Evolutionary conservation across 2,888 invertebrate species (phyloP).

Genomic region (Mythimna loreyi): DNA sequence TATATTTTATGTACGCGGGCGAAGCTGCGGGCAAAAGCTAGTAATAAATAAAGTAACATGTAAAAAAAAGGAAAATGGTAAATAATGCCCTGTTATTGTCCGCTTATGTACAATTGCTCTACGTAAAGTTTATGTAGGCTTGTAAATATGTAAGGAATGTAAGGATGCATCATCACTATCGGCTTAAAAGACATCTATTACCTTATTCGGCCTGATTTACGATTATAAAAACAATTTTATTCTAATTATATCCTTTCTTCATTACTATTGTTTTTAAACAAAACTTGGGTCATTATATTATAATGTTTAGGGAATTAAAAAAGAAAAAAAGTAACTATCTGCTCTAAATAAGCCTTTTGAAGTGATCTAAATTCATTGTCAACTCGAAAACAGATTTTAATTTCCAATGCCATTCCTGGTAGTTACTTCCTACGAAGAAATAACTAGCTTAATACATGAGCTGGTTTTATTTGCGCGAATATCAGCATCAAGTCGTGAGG

Average conservation of each 20-base stretch:
- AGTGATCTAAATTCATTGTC: neutral
- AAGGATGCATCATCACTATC: slow-evolving; percentile 4
- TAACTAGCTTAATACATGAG: slow-evolving; percentile 50
- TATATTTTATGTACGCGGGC: too few relatives aligned
- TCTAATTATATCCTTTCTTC: too few relatives aligned
- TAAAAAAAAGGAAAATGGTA: too few relatives aligned
- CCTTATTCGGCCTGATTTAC: neutral
- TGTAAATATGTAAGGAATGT: too few relatives aligned
- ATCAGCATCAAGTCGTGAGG: slow-evolving; percentile 59
- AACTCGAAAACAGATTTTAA: slow-evolving; percentile 1
- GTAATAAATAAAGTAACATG: too few relatives aligned
- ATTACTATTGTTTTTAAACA: slow-evolving; percentile 1
- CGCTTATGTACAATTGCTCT: too few relatives aligned
- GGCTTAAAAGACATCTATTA: neutral
- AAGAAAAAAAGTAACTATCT: too few relatives aligned
- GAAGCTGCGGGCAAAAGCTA: too few relatives aligned
- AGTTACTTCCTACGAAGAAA: slow-evolving; percentile 49
- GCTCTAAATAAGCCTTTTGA: neutral
- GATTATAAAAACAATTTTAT: neutral
- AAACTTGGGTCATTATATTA: too few relatives aligned
- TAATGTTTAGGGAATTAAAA: too few relatives aligned
- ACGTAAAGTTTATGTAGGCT: too few relatives aligned
- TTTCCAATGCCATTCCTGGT: slow-evolving; percentile 20
- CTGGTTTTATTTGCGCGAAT: slow-evolving; percentile 48
- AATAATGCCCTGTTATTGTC: too few relatives aligned